Evolutionary conservation across 2,888 invertebrate species (phyloP).

Genomic region (Entomobrya multifasciata): DNA sequence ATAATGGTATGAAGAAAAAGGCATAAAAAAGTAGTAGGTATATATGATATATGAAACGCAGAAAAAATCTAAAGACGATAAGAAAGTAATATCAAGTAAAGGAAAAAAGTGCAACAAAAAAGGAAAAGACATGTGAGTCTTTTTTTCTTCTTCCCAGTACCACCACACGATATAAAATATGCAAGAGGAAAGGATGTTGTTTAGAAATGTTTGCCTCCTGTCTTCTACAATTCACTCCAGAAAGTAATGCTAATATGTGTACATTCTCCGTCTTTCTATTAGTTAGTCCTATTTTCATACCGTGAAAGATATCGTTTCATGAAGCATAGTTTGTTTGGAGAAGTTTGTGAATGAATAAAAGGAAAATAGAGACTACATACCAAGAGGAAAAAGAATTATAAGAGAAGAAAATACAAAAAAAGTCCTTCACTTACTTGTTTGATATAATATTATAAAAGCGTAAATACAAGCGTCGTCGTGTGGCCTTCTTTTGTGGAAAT

Average conservation of each 20-base stretch:
- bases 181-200: conserved; percentile 60
- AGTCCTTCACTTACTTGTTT: conserved; percentile 68
- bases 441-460: conserved; percentile 71
- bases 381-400: conserved; percentile 47
- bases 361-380: conserved; percentile 51
- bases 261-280: background rate
- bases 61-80: conserved; percentile 10
- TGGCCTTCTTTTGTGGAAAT: conserved; percentile 45
- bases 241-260: conserved; percentile 52
- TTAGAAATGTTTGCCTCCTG: conserved; percentile 43
- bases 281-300: conserved; percentile 9
- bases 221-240: conserved; percentile 33
- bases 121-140: conserved; percentile 44
- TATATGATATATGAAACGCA: background rate
- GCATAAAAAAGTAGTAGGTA: background rate
- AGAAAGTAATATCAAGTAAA: conserved; percentile 40
- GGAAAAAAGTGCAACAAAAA: conserved; percentile 66
- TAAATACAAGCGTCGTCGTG: conserved; percentile 50
- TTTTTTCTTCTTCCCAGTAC: no score
- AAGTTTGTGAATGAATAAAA: conserved; percentile 64
- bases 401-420: conserved; percentile 56
- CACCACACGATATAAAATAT: conserved; percentile 64
- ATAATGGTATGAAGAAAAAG: conserved; percentile 9
- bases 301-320: conserved; percentile 51
- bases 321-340: conserved; percentile 5